These are phyloP conservation scores for Ispidina lecontei DNA, from an alignment of 2,797 vertebrate genomes.

Conservation along the genomic window DNA sequence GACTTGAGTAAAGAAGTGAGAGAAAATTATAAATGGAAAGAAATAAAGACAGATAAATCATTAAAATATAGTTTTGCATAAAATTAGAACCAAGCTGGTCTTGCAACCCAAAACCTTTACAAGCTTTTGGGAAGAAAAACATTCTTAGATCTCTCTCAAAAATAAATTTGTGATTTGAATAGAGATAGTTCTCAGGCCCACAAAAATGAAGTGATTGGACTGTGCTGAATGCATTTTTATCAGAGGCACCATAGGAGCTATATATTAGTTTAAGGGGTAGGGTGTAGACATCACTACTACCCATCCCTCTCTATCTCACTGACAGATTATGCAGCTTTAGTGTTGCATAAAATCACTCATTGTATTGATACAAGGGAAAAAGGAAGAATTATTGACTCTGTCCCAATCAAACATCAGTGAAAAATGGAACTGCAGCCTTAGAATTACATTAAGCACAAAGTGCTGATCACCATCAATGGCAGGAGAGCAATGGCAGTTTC, in stretches of 20 bases:
- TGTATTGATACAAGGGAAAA: not conserved
- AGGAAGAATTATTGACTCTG: not conserved
- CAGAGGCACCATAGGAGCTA: not conserved
- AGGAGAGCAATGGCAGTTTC: not conserved
- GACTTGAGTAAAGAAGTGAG: not conserved
- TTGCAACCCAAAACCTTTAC: not conserved
- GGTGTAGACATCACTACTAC: not conserved
- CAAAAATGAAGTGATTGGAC: not conserved
- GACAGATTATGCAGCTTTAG: not conserved
- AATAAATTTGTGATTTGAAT: not conserved
- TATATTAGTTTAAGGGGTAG: not conserved
- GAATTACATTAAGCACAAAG: not conserved
- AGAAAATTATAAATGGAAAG: not conserved
- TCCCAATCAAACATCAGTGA: not conserved
- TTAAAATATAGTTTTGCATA: not conserved
- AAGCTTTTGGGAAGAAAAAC: not conserved
- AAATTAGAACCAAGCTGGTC: not conserved
- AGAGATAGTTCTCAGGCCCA: not conserved
- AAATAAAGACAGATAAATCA: not conserved
- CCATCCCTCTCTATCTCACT: not conserved
- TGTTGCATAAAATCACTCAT: not conserved
- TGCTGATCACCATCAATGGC: not conserved
- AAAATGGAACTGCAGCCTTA: not conserved
- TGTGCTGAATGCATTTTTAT: not conserved
- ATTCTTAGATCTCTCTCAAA: not conserved